Evolutionary conservation across 2,888 invertebrate genomes (phyloP).

Genomic region (Cynaeus angustus): DNA sequence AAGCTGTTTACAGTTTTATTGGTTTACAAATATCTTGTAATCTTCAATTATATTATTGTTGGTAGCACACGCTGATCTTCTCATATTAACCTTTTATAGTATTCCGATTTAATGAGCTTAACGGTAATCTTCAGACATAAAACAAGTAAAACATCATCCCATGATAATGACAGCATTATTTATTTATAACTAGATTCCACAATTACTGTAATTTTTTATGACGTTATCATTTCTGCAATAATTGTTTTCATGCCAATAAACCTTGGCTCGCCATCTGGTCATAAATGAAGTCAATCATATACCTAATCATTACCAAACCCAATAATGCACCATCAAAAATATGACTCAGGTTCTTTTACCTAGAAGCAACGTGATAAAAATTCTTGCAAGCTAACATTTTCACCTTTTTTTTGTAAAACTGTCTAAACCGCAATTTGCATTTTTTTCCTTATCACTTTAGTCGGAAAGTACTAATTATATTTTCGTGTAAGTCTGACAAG

Average conservation of each 20-base stretch:
- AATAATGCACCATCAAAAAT: background rate
- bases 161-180: background rate
- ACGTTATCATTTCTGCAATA: background rate
- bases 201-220: background rate
- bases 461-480: conserved; percentile 34
- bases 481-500: conserved; percentile 38
- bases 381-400: conserved; percentile 15
- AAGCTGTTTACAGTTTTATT: too few relatives aligned
- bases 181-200: conserved; percentile 4
- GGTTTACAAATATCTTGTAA: too few relatives aligned
- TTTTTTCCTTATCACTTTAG: conserved; percentile 17
- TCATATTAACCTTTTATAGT: too few relatives aligned
- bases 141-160: background rate
- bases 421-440: conserved; percentile 18
- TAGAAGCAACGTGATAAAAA: conserved; percentile 1
- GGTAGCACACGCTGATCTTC: too few relatives aligned
- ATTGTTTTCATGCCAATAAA: background rate
- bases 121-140: background rate
- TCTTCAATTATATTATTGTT: too few relatives aligned
- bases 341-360: background rate
- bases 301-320: background rate
- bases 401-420: conserved; percentile 11
- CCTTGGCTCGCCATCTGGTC: background rate
- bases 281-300: background rate
- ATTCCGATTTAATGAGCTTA: background rate